These are phyloP conservation scores for Bicyclus anynana DNA, from an alignment of 1,140 invertebrate genomes.

Conservation along the genomic window DNA sequence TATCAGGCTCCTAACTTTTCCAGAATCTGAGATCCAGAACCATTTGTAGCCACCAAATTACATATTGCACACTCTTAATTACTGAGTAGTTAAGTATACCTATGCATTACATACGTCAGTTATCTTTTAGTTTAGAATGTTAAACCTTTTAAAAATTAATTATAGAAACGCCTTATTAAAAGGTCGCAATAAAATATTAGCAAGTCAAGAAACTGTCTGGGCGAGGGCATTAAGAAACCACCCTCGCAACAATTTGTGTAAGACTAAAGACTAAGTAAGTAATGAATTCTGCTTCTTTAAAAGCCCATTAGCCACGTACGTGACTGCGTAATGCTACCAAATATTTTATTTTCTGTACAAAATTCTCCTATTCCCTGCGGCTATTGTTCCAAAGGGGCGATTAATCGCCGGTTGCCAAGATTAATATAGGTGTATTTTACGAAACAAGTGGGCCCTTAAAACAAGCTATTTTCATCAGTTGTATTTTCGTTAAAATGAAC, in stretches of 20 bases:
- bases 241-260: slow-evolving; percentile 29
- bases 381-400: slow-evolving; percentile 15
- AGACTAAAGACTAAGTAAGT: too few relatives aligned
- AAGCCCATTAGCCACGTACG: slow-evolving; percentile 37
- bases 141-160: too few relatives aligned
- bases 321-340: slow-evolving; percentile 30
- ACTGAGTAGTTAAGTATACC: too few relatives aligned
- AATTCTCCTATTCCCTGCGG: slow-evolving; percentile 17
- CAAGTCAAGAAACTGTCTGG: slow-evolving; percentile 16
- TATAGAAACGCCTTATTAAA: background rate
- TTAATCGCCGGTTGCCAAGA: slow-evolving; percentile 26
- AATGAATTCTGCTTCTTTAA: slow-evolving; percentile 40
- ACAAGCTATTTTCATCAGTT: background rate
- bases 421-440: slow-evolving; percentile 24
- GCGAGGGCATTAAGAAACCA: slow-evolving; percentile 19
- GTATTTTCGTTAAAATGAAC: background rate
- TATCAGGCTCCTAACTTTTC: too few relatives aligned
- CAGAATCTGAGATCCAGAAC: too few relatives aligned
- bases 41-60: too few relatives aligned
- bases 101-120: too few relatives aligned
- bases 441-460: slow-evolving; percentile 12
- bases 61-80: too few relatives aligned
- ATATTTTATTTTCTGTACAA: slow-evolving; percentile 26
- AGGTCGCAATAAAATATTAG: slow-evolving; percentile 5
- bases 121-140: too few relatives aligned